phyloP scores from a whole-genome alignment of 2,888 invertebrate species.

The Lissocephala sabroskyi region DNA sequence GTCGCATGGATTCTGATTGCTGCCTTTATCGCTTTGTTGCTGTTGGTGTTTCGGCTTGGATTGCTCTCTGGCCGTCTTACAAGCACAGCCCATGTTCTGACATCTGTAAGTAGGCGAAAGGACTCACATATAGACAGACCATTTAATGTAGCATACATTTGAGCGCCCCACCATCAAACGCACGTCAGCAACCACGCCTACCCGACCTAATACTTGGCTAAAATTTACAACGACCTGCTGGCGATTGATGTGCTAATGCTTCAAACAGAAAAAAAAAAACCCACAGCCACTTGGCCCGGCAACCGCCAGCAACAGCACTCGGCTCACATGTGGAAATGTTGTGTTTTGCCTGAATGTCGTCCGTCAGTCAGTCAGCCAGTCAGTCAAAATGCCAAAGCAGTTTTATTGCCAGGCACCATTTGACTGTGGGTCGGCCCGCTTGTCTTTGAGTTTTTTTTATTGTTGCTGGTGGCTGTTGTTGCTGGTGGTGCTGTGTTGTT shows the following conservation, averaged over 20 bases:
- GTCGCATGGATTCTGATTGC: conserved; percentile 16
- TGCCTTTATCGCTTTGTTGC: conserved; percentile 23
- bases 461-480: conserved; percentile 7
- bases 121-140: background rate
- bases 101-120: conserved; percentile 78
- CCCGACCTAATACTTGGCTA: background rate
- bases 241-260: conserved; percentile 32
- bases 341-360: conserved; percentile 13
- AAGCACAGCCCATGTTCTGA: conserved; percentile 93
- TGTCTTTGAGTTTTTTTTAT: conserved; percentile 15
- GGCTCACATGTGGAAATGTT: too few species aligned
- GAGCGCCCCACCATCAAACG: background rate
- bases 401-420: conserved; percentile 22
- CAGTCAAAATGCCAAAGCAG: conserved; percentile 33
- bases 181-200: background rate
- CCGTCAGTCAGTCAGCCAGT: conserved; percentile 2
- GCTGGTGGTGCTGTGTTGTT: background rate
- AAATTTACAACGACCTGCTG: background rate
- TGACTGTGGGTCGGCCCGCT: too few species aligned
- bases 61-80: conserved; percentile 75
- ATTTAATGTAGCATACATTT: conserved; percentile 1
- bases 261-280: conserved; percentile 3
- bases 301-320: conserved; percentile 15
- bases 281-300: conserved; percentile 1
- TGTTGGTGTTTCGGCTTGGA: conserved; percentile 27